Conservation (phyloP, 2,888 invertebrate genomes). For the Thymelicus acteon region DNA sequence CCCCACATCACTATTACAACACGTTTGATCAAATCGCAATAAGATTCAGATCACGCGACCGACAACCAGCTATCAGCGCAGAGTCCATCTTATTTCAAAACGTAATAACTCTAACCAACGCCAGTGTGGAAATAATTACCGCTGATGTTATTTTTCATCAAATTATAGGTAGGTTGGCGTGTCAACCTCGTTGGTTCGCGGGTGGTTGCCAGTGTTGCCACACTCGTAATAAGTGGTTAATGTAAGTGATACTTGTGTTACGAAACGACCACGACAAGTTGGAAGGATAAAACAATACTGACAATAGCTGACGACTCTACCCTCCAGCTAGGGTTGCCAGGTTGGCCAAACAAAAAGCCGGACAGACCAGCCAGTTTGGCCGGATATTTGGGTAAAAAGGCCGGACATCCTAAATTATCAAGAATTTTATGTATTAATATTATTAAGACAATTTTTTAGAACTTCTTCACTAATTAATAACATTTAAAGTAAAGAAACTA, state of each 20-base stretch:
- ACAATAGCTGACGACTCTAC: too few relatives aligned
- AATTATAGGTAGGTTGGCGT: slow-evolving; percentile 26
- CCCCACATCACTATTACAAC: neutral
- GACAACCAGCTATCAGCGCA: neutral
- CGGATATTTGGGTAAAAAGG: too few relatives aligned
- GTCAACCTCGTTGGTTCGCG: slow-evolving; percentile 29
- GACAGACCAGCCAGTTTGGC: too few relatives aligned
- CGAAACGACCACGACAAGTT: neutral
- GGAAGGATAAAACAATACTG: too few relatives aligned
- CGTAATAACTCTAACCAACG: slow-evolving; percentile 7
- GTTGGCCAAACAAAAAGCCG: too few relatives aligned
- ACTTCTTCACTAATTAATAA: too few relatives aligned
- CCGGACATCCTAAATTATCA: too few relatives aligned
- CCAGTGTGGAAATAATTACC: slow-evolving; percentile 29
- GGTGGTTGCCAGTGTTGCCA: neutral
- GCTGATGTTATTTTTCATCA: slow-evolving; percentile 28
- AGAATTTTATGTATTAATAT: too few relatives aligned
- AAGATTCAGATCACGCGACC: neutral
- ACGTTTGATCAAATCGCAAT: neutral
- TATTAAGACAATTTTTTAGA: too few relatives aligned
- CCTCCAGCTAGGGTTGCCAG: too few relatives aligned
- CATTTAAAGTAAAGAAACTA: too few relatives aligned
- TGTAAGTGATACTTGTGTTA: slow-evolving; percentile 24
- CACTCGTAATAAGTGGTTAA: slow-evolving; percentile 27
- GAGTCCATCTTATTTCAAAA: slow-evolving; percentile 25